Evolutionary conservation across 2,797 vertebrate genomes (phyloP), one percentile per base, ranked within the genome.

Genomic region (Xiphophorus birchmanni): DNA sequence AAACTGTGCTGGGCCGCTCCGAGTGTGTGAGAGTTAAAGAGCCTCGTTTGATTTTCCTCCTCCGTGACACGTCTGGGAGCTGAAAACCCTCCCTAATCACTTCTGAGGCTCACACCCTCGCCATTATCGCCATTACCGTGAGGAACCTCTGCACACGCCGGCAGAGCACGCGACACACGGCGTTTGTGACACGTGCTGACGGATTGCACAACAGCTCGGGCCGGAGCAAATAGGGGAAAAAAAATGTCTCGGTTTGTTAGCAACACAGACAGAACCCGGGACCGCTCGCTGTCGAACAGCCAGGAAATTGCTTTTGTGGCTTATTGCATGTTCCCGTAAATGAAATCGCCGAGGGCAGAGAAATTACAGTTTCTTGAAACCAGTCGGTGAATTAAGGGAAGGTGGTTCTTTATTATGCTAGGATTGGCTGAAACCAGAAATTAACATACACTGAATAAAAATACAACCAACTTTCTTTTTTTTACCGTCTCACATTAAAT

Each of bases 71-170:
- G 48, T 90, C 76, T 89, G 75, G 84, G 87, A 88, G 84, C 76
- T 75, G 76, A 83, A 91, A 91, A 87, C 86, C 82, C 82, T 86
- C 81, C 75, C 82, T 89, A 89, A 91, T 93, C 88, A 91, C 87
- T 88, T 88, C 79, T 79, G 88, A 82, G 78, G 35, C 73, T 15
- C 77, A 73, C 77, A 65, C 65, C 54, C 58, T 74, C 76, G 10
- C 21, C 75, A 48, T 78, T 26, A 12, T 48, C 74, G 12, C 21
- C 75, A 45, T 78, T 26, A 12, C 65, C 80, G 52, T 60, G 21
- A 44, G 48, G 21, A 85, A 47, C 71, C 60, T 32, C 12, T 54
- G 23, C 79, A 29, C 84, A 74, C 80, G 69, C 47, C 45, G 79
- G 69, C 76, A 29, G 75, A 58, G 13, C 76, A 42, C 73, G 13